Evolutionary conservation across 2,113 vertebrate genomes (phyloP), one percentile per base, ranked within the genome.

Genomic region (Hemibagrus wyckioides): DNA sequence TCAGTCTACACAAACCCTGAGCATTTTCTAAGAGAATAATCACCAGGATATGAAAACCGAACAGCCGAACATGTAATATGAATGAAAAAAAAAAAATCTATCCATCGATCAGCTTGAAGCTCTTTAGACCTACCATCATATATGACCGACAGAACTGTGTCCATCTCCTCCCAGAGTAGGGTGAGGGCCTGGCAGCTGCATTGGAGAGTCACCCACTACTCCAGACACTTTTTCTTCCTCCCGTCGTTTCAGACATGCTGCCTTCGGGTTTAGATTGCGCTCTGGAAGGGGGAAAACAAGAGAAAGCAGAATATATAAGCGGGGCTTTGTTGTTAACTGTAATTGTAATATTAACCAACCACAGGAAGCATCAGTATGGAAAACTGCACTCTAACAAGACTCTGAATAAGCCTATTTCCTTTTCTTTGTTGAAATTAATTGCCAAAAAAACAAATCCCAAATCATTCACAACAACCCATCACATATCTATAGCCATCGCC

Each of bases 221-320:
- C 97, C 96, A 0, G 98, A 99, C 89, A 99, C 98, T 86, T 99
- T 99, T 93, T 99, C 98, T 83, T 99, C 98, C 92, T 99, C 98
- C 1, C 98, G 95, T 2, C 98, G 97, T 91, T 99, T 99, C 96
- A 99, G 94, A 96, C 98, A 99, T 85, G 98, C 98, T 0, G 98
- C 98, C 93, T 99, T 99, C 39, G 98, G 98, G 93, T 99, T 99
- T 90, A 99, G 96, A 93, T 99, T 99, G 83, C 98, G 97, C 92
- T 99, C 95, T 96, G 39, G 23, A 82, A 19, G 84, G 28, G 11
- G 11, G n/a, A 15, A 30, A 52, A 84, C 1, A 1, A 44, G 71
- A 44, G 65, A 57, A 4, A 54, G 21, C 2, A 54, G 48, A 54
- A 79, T 54, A 17, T 30, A 77, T 28, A 19, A 75, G n/a, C n/a